Evolutionary conservation across 2,797 vertebrate species (phyloP), one percentile per base, ranked within the genome.

Genomic region (Silurus aristotelis): DNA sequence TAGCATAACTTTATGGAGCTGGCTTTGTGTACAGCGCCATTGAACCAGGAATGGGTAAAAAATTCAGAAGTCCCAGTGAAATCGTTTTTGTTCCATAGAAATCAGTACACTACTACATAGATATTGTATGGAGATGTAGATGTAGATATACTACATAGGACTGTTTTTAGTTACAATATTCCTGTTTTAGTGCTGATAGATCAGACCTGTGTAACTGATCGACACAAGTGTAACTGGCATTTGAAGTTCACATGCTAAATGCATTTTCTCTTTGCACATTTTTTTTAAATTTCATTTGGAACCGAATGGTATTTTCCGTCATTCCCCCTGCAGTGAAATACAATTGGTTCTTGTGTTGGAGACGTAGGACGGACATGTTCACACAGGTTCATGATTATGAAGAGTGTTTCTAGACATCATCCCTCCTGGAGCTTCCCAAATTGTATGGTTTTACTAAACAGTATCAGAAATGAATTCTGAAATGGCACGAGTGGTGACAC

Each of bases 361-460:
- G 38, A 64, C 8, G 4, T 64, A 6, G 31, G 22, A 64, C 1
- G 22, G 66, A 52, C 79, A 19, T 52, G 61, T 52, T 20, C 43
- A 3, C 19, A 67, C 63, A 55, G n/a, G 75, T 64, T 70, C 3
- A 5, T n/a, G 31, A 22, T 22, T 15, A 8, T 63, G 63, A 22
- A 61, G 12, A 64, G 66, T 52, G n/a, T 83, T 19, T 17, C 9
- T 61, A 82, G 43, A 58, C 80, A 48, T 68, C 85, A 66, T 85
- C 55, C 80, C 64, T 88, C 80, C 80, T 58, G 73, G 22, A 38
- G 83, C 80, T 82, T 82, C 79, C 78, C 64, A 83, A 78, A 90
- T 89, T 88, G 84, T 87, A 64, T 83, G 78, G 80, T 5, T 55
- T 67, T 19, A 5, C 63, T 67, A 48, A n/a, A 48, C 61, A 19